Evolutionary conservation across 1,140 invertebrate genomes (phyloP), one percentile per base, ranked within the genome.

Genomic region (Bombus balteatus): DNA sequence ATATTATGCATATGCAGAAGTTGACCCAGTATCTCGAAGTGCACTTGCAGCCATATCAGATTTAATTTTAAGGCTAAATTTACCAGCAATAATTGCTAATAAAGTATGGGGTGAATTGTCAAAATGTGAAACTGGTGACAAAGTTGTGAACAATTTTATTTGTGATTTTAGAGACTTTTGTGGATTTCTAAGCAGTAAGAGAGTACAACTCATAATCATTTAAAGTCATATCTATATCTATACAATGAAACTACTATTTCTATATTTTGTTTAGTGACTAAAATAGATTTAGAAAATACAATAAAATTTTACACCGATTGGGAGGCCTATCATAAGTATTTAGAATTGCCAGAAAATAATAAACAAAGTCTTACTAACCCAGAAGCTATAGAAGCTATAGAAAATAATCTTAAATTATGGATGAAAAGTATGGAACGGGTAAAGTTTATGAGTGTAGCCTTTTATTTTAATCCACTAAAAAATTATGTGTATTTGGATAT

Each of bases 361-460:
- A 95, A 94, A 83, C 59, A 91, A 28, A 95, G 95, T 59, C 92
- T 95, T 43, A 95, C 93, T 12, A 96, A 96, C 87, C 93, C 94
- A 5, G 90, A 96, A 22, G 92, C 96, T 28, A 92, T 96, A 25
- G 90, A 94, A 73, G 94, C 95, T 91, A 95, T 97, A 34, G 97
- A 97, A 89, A 88, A 93, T 28, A 95, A 92, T 83, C 96, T 97
- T 0, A 96, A 96, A 87, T 93, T 95, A 65, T 97, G 97, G 97
- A 95, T 96, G 78, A 97, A 96, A 89, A 94, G 96, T 89, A 97
- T 97, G 87, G 96, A 97, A 93, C 96, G 95, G 94, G 97, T 97
- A 93, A 86, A 78, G 80, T 53, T 79, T 83, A 68, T 66, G 47
- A 32, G 2, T 43, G 47, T 70, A 37, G n/a, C 3, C 25, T 43